Conservation (phyloP, 2,113 vertebrate genomes). For the Pavo muticus region DNA sequence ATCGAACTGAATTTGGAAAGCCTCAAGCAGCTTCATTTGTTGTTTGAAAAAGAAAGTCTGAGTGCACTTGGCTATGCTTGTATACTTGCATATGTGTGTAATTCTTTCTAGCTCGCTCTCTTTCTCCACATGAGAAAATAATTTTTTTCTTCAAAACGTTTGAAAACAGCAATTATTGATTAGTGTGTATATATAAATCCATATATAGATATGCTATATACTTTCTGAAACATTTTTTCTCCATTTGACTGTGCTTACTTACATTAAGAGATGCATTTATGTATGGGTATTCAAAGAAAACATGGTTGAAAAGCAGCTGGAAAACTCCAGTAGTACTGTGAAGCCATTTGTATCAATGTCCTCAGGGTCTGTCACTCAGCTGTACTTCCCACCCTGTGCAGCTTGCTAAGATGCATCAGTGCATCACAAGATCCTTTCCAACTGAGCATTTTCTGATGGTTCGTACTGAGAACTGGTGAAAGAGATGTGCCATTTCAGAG, state of each 20-base stretch:
- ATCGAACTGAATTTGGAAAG: constrained; percentile 6
- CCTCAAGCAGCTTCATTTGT: background rate
- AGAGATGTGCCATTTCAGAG: background rate
- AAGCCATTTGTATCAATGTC: background rate
- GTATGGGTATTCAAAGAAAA: background rate
- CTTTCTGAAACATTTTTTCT: background rate
- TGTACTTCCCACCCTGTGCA: background rate
- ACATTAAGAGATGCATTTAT: background rate
- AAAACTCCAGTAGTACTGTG: background rate
- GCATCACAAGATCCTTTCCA: background rate
- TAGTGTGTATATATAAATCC: background rate
- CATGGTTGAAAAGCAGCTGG: constrained; percentile 8
- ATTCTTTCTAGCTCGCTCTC: background rate
- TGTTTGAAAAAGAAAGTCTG: background rate
- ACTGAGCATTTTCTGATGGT: background rate
- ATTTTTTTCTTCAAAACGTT: background rate
- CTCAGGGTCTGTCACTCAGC: background rate
- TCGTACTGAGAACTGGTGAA: background rate
- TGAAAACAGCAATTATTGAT: background rate
- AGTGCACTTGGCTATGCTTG: background rate
- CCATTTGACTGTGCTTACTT: background rate
- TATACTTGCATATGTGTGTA: rapidly evolving
- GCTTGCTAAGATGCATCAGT: background rate
- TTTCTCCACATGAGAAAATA: background rate
- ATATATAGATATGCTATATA: background rate